phyloP scores from a whole-genome alignment of 2,113 vertebrate genomes.

The Sinocyclocheilus maitianheensis region DNA sequence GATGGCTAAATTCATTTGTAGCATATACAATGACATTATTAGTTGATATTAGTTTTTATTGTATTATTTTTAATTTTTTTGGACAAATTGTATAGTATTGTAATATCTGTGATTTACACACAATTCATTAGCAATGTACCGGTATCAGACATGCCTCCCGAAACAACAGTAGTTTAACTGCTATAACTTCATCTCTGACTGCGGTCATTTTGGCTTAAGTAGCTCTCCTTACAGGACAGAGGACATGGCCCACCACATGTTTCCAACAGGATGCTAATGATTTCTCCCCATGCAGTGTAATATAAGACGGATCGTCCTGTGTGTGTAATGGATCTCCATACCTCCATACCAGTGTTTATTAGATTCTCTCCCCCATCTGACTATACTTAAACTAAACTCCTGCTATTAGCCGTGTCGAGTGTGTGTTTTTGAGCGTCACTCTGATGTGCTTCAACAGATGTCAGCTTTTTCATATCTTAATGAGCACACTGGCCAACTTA shows the following conservation, averaged over 20 bases:
- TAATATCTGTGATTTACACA: no score
- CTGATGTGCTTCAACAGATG: neutral
- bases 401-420: neutral
- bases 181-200: neutral
- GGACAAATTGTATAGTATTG: no score
- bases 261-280: constrained; percentile 37
- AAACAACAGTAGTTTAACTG: no score
- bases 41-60: neutral
- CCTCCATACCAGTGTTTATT: constrained; percentile 20
- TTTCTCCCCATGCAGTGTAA: constrained; percentile 39
- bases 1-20: neutral
- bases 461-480: constrained; percentile 5
- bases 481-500: neutral
- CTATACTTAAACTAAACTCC: neutral
- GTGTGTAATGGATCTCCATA: constrained; percentile 32
- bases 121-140: no score
- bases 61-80: neutral
- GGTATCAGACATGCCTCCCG: neutral
- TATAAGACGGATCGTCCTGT: constrained; percentile 11
- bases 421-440: constrained; percentile 6
- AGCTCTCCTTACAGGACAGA: constrained; percentile 20
- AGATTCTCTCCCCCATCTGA: neutral
- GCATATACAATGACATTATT: neutral
- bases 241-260: constrained; percentile 28
- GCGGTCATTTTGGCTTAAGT: neutral